phyloP scores from a whole-genome alignment of 2,113 vertebrate species.

The Dipodomys stephensi region DNA sequence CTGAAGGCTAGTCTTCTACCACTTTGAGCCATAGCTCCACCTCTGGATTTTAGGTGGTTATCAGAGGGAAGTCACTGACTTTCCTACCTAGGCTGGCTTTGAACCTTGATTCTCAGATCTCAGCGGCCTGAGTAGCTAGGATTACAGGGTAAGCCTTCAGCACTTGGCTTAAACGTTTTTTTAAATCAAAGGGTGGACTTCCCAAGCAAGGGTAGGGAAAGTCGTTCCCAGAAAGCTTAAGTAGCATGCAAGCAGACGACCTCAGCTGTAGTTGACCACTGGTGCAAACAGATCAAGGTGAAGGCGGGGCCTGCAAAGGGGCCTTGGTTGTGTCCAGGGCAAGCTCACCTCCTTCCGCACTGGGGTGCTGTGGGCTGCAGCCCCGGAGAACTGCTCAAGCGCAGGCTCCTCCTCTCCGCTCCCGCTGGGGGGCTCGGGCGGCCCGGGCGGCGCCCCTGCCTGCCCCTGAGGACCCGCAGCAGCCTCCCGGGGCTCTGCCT shows the following conservation, averaged over 20 bases:
- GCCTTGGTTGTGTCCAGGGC: no score
- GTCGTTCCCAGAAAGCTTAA: not conserved
- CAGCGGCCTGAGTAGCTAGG: no score
- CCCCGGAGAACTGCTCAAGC: slow-evolving; percentile 88
- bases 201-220: not conserved
- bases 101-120: no score
- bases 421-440: not conserved
- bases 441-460: slow-evolving; percentile 57
- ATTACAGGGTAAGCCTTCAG: no score
- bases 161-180: not conserved
- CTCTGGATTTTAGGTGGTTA: no score
- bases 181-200: not conserved
- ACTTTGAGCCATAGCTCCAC: no score
- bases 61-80: no score
- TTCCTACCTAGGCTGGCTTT: no score
- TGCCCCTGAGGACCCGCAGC: slow-evolving; percentile 80
- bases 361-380: slow-evolving; percentile 91
- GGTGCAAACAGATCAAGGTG: not conserved
- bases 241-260: not conserved
- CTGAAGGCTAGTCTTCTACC: no score
- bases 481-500: slow-evolving; percentile 89
- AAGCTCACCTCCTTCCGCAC: slow-evolving; percentile 88
- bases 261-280: not conserved
- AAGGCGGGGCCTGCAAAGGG: not conserved
- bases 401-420: slow-evolving; percentile 81